Conservation (phyloP, 1,140 invertebrate species). For the Drosophila pectinifera region DNA sequence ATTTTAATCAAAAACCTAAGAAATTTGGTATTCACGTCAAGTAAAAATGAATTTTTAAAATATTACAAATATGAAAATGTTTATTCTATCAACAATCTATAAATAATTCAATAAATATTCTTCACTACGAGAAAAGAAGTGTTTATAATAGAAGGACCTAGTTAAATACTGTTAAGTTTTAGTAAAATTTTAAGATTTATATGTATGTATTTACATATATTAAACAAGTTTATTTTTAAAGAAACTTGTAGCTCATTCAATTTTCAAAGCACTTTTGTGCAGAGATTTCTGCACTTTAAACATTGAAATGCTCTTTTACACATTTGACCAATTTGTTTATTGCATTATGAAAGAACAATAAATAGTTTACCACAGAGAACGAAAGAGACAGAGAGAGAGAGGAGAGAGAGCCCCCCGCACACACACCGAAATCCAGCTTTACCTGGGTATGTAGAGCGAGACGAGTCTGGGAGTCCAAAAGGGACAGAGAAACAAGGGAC, state of each 20-base stretch:
- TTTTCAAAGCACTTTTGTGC: neutral
- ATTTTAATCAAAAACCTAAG: too few species aligned
- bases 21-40: too few species aligned
- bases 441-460: constrained; percentile 31
- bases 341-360: constrained; percentile 39
- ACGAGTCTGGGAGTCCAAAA: constrained; percentile 42
- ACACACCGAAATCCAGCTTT: constrained; percentile 18
- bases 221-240: constrained; percentile 5
- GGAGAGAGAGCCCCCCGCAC: neutral
- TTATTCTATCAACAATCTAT: too few species aligned
- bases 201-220: too few species aligned
- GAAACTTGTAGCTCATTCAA: neutral
- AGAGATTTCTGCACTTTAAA: neutral
- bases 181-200: too few species aligned
- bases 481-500: constrained; percentile 10
- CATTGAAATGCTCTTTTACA: neutral
- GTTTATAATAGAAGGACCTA: too few species aligned
- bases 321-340: constrained; percentile 23
- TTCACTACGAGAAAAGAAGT: too few species aligned
- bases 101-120: too few species aligned
- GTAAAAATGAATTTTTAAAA: too few species aligned
- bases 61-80: too few species aligned
- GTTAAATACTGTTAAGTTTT: too few species aligned
- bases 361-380: constrained; percentile 25
- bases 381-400: neutral